Conservation (phyloP, 2,113 vertebrate species). For the Oreochromis tanganicae region DNA sequence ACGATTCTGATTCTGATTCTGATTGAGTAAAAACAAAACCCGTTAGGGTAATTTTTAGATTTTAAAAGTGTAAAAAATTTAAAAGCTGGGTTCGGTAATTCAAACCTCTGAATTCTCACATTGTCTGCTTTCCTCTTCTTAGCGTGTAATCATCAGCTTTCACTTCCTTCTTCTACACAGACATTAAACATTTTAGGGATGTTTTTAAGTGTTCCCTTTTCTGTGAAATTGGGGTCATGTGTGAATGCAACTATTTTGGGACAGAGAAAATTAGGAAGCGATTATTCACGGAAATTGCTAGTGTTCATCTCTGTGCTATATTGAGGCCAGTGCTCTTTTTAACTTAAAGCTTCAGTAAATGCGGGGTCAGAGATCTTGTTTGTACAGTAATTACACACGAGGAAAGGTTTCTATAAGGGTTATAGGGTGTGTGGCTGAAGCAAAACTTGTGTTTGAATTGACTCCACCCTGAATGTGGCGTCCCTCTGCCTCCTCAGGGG, state of each 20-base stretch:
- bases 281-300: conserved; percentile 46
- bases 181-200: conserved; percentile 4
- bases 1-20: too few species aligned
- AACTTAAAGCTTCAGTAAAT: conserved; percentile 27
- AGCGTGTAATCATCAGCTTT: conserved; percentile 25
- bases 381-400: conserved; percentile 48
- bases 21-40: background rate
- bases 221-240: background rate
- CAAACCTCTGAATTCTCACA: background rate
- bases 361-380: background rate
- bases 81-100: background rate
- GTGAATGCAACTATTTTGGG: conserved; percentile 13
- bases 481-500: conserved; percentile 76
- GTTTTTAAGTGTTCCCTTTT: conserved; percentile 3
- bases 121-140: background rate
- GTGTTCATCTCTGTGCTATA: conserved; percentile 18
- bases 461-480: conserved; percentile 38
- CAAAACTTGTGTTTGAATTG: background rate
- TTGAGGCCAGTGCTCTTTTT: background rate
- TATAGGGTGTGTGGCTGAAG: conserved; percentile 61
- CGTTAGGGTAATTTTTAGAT: background rate
- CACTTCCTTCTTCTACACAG: background rate
- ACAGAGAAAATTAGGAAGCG: conserved; percentile 33
- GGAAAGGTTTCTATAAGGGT: background rate
- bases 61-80: background rate